Base-by-base conservation (phyloP, 1,140 invertebrate genomes). In the Tetramorium simillimum region DNA sequence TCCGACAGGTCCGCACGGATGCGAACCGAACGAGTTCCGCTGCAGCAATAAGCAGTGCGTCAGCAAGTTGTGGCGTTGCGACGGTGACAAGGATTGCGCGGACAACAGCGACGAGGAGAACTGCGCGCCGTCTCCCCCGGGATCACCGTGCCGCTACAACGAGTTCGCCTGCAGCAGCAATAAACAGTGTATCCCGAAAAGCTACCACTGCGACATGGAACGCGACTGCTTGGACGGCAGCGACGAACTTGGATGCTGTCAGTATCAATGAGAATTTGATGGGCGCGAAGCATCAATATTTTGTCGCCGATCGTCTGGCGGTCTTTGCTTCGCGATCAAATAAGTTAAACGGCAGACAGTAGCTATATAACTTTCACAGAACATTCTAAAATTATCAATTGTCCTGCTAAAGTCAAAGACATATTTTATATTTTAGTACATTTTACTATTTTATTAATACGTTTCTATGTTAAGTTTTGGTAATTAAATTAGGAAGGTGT, bases 21-120 rank as follows among this genome's bases (percentile, higher is more conserved):
- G 99, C 94, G 98, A 99, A 93, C 99, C 99, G 0, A 99, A 99
- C 93, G 97, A 99, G 95, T 99, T 98, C 95, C 96, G 97, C 75
- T 99, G 99, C 94, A 95, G 95, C 58, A 99, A 99, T 93, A 97
- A 97, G 70, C 97, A 97, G 87, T 99, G 99, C 94, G 96, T 99
- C 6, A 96, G 98, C 24, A 99, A 99, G 93, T 97, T 98, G 7
- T 99, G 99, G 98, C 95, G 97, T 33, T 99, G 99, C 94, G 99
- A 98, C 94, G 96, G 96, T 5, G 98, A 99, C 87, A 97, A 98
- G 92, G 99, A 99, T 95, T 99, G 99, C 93, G 97, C 97, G 1
- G 99, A 99, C 94, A 96, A 97, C n/a, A 98, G 97, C 1, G 98
- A 98, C 91, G 98, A 98, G 94, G 93, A 95, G 67, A 96, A 96